Evolutionary conservation across 2,797 vertebrate species (phyloP).

Genomic region (Alectoris magna): DNA sequence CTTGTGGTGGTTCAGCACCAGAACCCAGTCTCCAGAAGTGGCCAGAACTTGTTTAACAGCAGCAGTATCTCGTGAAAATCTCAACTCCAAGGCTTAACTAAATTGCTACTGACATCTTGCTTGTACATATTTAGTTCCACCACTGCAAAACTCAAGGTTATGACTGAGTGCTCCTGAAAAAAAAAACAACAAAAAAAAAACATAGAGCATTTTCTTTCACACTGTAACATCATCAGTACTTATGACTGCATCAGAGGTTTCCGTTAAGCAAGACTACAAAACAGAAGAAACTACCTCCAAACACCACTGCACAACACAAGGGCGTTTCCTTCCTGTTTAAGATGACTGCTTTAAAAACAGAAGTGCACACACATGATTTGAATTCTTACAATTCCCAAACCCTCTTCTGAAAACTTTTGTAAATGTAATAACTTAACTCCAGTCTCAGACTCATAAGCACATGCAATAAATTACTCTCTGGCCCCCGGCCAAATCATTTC

Average conservation of each 20-base stretch:
- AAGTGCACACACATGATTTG: not conserved
- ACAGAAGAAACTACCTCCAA: not conserved
- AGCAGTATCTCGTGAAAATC: not conserved
- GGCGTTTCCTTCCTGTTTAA: not conserved
- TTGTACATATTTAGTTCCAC: not conserved
- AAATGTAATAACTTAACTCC: not conserved
- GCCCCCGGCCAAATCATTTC: not conserved
- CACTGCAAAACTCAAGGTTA: not conserved
- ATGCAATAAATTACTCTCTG: not conserved
- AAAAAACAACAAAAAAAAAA: not conserved
- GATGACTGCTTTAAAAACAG: not conserved
- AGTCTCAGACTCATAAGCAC: not conserved
- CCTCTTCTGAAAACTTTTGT: not conserved
- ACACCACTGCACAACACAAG: not conserved
- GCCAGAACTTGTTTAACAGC: not conserved
- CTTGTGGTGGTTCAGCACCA: accelerated
- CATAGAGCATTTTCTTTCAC: not conserved
- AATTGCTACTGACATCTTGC: not conserved
- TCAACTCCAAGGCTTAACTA: too few relatives aligned
- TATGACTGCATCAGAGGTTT: not conserved
- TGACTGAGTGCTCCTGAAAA: not conserved
- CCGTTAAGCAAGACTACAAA: not conserved
- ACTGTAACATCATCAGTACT: not conserved
- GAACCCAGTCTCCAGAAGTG: not conserved
- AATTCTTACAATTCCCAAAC: constrained; percentile 10